Base-by-base conservation (phyloP, 2,888 invertebrate genomes). In the Protodeltote pygarga region DNA sequence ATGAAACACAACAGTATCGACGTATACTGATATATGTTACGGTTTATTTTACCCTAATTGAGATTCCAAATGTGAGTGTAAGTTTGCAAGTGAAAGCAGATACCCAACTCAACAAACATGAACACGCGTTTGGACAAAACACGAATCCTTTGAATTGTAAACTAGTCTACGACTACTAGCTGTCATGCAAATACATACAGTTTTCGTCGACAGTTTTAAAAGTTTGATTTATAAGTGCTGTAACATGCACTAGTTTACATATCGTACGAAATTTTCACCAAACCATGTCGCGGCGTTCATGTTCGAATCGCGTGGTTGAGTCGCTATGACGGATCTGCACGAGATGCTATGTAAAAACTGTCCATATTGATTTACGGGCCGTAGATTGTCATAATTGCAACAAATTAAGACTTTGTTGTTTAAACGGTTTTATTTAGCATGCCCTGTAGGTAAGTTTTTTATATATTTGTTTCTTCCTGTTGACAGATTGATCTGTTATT, bases 321-420 rank as follows among this genome's bases (percentile, higher is more conserved):
- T 20, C 25, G 21, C n/a, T 10, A 8, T 10, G 2, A 3, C 13
- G 17, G 13, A 46, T 14, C 16, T 3, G 24, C 62, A 65, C 62
- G 65, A 65, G 32, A 65, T 54, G 33, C 5, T 17, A 20, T 34
- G 39, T 51, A 51, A 65, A 51, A 59, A 47, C 29, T 28, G 28
- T 32, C 31, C 11, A 28, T 38, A 52, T 44, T 34, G 24, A 61
- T 48, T 44, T 6, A 51, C 48, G 47, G 46, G 28, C 46, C 16
- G 44, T 34, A 19, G 40, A 65, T 64, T 50, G 41, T 58, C 44
- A 50, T 52, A 52, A 47, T 60, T 46, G 55, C 25, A 16, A 42
- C 34, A 21, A n/a, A 25, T 29, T 35, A 15, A 44, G 33, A 44
- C n/a, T n/a, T n/a, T n/a, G n/a, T n/a, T n/a, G n/a, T n/a, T n/a